Conservation (phyloP, 2,888 invertebrate species). For the Drosophila paramelanica region DNA sequence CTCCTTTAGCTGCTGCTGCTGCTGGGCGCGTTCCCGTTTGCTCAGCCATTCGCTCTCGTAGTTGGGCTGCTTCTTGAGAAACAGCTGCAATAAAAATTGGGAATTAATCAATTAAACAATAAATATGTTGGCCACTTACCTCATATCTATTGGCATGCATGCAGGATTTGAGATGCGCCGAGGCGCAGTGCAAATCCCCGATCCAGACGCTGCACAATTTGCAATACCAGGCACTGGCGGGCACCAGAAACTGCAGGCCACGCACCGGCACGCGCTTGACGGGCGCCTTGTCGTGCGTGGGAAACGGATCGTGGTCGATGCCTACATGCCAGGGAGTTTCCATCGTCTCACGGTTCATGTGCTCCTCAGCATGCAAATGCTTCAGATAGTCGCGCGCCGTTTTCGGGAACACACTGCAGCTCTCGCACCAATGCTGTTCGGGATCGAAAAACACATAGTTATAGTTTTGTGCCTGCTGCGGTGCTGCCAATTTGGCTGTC, state of each 20-base stretch:
- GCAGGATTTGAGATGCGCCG: constrained; percentile 92
- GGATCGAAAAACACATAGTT: constrained; percentile 95
- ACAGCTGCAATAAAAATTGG: constrained; percentile 87
- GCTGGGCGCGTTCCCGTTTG: constrained; percentile 90
- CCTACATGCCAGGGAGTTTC: constrained; percentile 84
- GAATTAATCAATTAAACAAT: neutral
- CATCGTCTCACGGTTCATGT: constrained; percentile 86
- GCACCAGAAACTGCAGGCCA: constrained; percentile 94
- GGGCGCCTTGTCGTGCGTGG: constrained; percentile 89
- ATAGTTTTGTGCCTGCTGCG: constrained; percentile 82
- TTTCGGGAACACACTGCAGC: constrained; percentile 94
- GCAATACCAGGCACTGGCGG: constrained; percentile 95
- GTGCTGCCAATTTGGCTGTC: constrained; percentile 6
- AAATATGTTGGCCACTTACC: constrained; percentile 86
- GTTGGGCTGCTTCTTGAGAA: constrained; percentile 93
- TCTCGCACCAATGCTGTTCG: constrained; percentile 95
- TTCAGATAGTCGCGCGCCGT: constrained; percentile 94
- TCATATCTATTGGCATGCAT: constrained; percentile 92
- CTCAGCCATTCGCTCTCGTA: constrained; percentile 95
- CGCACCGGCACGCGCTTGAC: constrained; percentile 93
- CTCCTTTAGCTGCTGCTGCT: constrained; percentile 85
- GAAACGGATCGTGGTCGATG: constrained; percentile 86
- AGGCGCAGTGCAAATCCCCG: constrained; percentile 94
- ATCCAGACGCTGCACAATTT: constrained; percentile 95
- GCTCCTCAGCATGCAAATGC: constrained; percentile 92